Conservation (phyloP, 2,888 invertebrate genomes). For the Strigamia crassipes region DNA sequence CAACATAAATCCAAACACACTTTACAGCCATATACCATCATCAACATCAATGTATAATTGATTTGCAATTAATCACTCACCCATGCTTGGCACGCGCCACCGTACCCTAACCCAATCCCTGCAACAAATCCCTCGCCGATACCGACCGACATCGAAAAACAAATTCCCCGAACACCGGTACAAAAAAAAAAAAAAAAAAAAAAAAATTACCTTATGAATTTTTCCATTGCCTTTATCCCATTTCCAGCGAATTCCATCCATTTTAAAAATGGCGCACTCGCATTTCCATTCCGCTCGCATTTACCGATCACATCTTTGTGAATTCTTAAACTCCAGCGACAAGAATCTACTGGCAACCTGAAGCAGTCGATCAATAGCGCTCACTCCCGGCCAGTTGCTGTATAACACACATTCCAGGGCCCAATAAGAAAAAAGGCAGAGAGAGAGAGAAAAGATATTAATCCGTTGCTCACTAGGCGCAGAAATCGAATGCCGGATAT, state of each 20-base stretch:
- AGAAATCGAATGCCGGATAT: constrained; percentile 36
- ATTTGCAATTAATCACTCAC: constrained; percentile 10
- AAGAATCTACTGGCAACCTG: constrained; percentile 40
- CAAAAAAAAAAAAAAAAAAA: background rate
- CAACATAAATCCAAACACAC: background rate
- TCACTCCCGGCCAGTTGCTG: background rate
- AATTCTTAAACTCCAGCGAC: constrained; percentile 32
- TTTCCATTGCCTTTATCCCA: constrained; percentile 30
- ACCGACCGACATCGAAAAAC: background rate
- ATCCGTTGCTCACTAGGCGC: background rate
- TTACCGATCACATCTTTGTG: constrained; percentile 35
- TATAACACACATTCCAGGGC: constrained; percentile 25
- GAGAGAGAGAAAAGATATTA: background rate
- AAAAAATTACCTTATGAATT: constrained; percentile 28
- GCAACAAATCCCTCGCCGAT: background rate
- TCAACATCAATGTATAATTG: constrained; percentile 8
- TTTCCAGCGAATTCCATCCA: constrained; percentile 22
- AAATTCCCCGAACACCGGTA: background rate
- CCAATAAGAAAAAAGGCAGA: constrained; percentile 11
- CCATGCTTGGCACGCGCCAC: background rate
- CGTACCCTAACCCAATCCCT: background rate
- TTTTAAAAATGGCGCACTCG: background rate
- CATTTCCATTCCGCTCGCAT: constrained; percentile 19
- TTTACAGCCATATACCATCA: background rate
- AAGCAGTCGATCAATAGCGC: constrained; percentile 22